These are phyloP conservation scores for Cyaniris semiargus DNA, from an alignment of 2,888 invertebrate genomes.

Conservation along the genomic window DNA sequence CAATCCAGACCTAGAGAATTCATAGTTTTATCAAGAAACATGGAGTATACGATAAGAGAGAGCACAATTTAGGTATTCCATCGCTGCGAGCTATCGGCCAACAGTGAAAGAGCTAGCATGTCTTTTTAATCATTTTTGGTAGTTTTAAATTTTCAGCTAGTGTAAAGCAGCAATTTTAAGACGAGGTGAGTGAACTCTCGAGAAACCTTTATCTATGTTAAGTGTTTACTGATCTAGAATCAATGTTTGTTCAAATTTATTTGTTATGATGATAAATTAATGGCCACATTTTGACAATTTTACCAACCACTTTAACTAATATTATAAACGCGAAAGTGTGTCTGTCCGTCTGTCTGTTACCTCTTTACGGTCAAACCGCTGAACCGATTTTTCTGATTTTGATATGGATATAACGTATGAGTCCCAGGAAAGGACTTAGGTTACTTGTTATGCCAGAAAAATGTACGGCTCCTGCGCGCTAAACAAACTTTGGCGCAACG, in stretches of 20 bases:
- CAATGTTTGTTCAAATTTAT: background rate
- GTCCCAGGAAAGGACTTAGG: too few relatives aligned
- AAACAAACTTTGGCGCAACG: too few relatives aligned
- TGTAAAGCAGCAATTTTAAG: background rate
- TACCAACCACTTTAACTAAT: too few relatives aligned
- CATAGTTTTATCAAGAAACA: slow-evolving; percentile 2
- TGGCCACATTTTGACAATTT: too few relatives aligned
- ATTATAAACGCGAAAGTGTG: too few relatives aligned
- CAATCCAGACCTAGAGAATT: background rate
- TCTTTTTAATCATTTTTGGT: slow-evolving; percentile 21
- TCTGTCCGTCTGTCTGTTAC: too few relatives aligned
- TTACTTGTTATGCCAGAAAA: too few relatives aligned
- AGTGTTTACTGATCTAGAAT: background rate
- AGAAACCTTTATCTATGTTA: background rate
- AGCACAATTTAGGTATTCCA: slow-evolving; percentile 24
- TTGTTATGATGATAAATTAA: background rate
- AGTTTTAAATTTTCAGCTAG: slow-evolving; percentile 13
- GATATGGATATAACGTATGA: too few relatives aligned
- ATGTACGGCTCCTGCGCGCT: too few relatives aligned
- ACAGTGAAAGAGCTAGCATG: slow-evolving; percentile 14
- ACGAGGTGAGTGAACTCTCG: background rate
- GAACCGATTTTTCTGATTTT: too few relatives aligned
- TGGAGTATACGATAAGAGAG: background rate
- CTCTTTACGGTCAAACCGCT: too few relatives aligned
- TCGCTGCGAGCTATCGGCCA: slow-evolving; percentile 23